These are phyloP conservation scores for Corydoras maculifer DNA, from an alignment of 2,113 vertebrate species.

Conservation along the genomic window DNA sequence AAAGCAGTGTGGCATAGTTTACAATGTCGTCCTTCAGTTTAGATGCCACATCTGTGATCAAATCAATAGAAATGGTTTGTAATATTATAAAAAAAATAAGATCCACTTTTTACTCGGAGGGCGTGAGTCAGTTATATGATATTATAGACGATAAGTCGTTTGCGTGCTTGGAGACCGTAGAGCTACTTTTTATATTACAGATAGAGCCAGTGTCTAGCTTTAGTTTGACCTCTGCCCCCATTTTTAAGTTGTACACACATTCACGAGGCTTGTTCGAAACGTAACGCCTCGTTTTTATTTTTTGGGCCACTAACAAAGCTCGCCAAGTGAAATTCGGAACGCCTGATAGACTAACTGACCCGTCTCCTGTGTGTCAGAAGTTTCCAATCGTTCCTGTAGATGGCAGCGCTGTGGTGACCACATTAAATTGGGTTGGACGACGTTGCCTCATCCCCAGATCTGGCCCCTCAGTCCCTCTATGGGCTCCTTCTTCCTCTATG, in stretches of 20 bases:
- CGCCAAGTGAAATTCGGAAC: too few relatives aligned
- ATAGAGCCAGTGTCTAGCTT: slow-evolving; percentile 69
- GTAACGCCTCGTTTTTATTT: too few relatives aligned
- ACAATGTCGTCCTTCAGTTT: slow-evolving; percentile 68
- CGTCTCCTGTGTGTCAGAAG: too few relatives aligned
- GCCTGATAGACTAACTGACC: too few relatives aligned
- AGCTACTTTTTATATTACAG: slow-evolving; percentile 60
- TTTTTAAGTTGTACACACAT: slow-evolving; percentile 35
- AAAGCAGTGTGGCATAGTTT: slow-evolving; percentile 68
- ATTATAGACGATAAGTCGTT: slow-evolving; percentile 68
- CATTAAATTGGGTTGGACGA: too few relatives aligned
- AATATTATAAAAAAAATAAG: slow-evolving; percentile 58
- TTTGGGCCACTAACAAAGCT: too few relatives aligned
- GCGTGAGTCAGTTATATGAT: slow-evolving; percentile 68
- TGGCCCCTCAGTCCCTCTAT: too few relatives aligned
- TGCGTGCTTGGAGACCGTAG: slow-evolving; percentile 71
- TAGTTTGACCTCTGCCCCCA: slow-evolving; percentile 55
- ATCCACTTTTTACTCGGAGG: slow-evolving; percentile 64
- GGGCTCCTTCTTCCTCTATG: too few relatives aligned
- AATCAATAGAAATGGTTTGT: slow-evolving; percentile 53
- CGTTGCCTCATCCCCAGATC: too few relatives aligned
- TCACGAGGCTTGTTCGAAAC: too few relatives aligned
- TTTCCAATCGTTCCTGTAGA: too few relatives aligned
- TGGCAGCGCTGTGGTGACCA: too few relatives aligned
- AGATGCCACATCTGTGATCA: slow-evolving; percentile 67